phyloP scores from a whole-genome alignment of 2,113 vertebrate genomes.

The Arizona elegans region DNA sequence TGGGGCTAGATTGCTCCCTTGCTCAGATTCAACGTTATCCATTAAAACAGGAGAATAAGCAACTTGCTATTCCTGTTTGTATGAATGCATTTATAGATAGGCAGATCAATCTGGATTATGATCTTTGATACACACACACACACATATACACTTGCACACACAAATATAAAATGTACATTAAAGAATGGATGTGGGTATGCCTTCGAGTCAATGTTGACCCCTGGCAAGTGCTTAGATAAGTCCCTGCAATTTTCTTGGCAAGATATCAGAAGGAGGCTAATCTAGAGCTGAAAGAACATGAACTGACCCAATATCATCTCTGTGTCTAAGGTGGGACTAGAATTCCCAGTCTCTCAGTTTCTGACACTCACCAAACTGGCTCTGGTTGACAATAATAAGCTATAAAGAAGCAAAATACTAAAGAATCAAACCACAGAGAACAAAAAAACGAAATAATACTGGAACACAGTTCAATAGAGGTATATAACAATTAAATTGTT shows the following conservation, averaged over 20 bases:
- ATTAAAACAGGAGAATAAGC: not conserved
- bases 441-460: not conserved
- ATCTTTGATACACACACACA: not conserved
- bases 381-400: not conserved
- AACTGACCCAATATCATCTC: not conserved
- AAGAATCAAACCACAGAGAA: not conserved
- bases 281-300: not conserved
- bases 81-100: not conserved
- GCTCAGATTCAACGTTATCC: not conserved
- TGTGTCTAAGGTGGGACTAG: not conserved
- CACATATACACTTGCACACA: not conserved
- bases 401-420: not conserved
- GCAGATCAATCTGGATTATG: not conserved
- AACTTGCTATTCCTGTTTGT: not conserved
- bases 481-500: not conserved
- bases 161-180: not conserved
- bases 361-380: not conserved
- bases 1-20: not conserved
- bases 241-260: not conserved
- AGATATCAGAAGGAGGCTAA: not conserved
- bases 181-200: not conserved
- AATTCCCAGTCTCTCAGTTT: not conserved
- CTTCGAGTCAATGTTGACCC: not conserved
- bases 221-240: not conserved
- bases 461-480: not conserved